These are phyloP conservation scores for Caenorhabditis sp. DNA, from an alignment of 2,888 invertebrate species.

Conservation along the genomic window DNA sequence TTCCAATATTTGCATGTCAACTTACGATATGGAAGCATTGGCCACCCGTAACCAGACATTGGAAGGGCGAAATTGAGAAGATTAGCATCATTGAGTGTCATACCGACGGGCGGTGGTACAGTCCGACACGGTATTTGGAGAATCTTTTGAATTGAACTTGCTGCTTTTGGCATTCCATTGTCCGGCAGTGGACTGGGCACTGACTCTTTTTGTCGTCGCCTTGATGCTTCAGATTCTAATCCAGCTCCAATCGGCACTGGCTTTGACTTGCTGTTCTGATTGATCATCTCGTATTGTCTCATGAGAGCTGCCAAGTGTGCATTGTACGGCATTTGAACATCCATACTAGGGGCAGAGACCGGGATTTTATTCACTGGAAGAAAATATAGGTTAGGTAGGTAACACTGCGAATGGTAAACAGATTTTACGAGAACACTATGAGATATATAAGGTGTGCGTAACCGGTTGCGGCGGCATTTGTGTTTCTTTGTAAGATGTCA, in stretches of 20 bases:
- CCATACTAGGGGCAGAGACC: neutral
- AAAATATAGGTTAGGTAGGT: neutral
- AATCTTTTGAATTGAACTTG: conserved; percentile 4
- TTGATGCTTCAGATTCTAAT: neutral
- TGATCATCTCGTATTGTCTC: conserved; percentile 25
- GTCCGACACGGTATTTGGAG: neutral
- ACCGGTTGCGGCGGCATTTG: neutral
- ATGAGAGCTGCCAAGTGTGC: conserved; percentile 24
- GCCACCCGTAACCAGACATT: conserved; percentile 18
- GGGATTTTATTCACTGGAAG: neutral
- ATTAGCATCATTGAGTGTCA: neutral
- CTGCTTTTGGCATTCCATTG: neutral
- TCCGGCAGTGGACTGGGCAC: neutral
- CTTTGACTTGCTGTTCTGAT: conserved; percentile 6
- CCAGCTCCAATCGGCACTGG: neutral
- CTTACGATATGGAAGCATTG: conserved; percentile 23
- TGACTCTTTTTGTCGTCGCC: neutral
- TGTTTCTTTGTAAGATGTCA: neutral
- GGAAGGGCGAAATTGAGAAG: conserved; percentile 9
- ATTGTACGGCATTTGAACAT: neutral
- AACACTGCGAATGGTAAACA: neutral
- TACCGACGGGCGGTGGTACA: neutral
- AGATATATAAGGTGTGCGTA: neutral
- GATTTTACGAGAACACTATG: neutral
- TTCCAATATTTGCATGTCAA: no score